phyloP scores from a whole-genome alignment of 2,113 vertebrate species.

The Malurus elegans region DNA sequence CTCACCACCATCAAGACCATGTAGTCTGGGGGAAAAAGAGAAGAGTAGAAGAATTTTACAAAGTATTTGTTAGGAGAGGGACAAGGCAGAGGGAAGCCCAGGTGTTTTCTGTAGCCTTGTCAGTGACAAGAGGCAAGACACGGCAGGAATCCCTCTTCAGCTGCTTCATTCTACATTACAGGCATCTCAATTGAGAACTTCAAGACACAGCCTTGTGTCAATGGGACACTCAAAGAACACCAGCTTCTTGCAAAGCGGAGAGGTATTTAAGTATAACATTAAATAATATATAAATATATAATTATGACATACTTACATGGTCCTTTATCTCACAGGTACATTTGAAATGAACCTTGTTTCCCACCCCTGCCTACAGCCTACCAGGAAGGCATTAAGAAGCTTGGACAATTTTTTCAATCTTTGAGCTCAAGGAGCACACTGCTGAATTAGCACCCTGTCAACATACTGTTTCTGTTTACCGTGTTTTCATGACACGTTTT shows the following conservation, averaged over 20 bases:
- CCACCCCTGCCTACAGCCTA: background rate
- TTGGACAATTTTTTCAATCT: background rate
- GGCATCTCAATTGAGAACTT: background rate
- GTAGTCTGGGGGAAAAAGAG: rapidly evolving
- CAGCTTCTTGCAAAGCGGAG: background rate
- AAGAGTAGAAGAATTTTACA: background rate
- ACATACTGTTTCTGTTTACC: background rate
- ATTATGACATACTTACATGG: background rate
- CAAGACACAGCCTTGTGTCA: background rate
- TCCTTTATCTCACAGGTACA: background rate
- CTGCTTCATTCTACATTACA: background rate
- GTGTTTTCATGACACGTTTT: background rate
- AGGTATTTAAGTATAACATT: background rate
- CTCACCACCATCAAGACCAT: background rate
- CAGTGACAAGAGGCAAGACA: background rate
- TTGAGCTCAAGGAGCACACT: background rate
- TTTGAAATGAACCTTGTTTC: background rate
- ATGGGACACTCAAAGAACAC: background rate
- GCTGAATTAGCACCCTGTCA: conserved; percentile 9
- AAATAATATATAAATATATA: no score
- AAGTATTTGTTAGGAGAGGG: background rate
- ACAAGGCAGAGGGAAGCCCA: background rate
- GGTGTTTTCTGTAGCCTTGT: background rate
- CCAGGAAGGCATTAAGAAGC: background rate
- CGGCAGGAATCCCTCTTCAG: background rate